Conservation (phyloP, 2,888 invertebrate genomes). For the Drosophila limbata region DNA sequence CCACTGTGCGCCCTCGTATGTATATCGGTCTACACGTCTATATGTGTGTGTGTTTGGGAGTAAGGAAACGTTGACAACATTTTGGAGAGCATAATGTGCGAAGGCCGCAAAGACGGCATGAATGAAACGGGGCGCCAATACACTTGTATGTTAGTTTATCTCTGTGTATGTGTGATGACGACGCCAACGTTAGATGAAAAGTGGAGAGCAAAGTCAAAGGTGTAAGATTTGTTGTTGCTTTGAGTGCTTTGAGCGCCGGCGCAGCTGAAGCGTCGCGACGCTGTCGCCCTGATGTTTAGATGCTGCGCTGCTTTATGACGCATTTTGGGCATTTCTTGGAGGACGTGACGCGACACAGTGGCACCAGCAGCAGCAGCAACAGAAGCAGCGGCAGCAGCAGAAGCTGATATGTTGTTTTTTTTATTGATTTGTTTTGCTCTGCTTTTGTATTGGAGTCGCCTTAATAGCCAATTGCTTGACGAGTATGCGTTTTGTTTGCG, state of each 20-base stretch:
- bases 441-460: conserved; percentile 35
- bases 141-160: conserved; percentile 6
- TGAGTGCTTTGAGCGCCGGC: conserved; percentile 50
- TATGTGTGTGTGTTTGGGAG: conserved; percentile 24
- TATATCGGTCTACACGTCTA: conserved; percentile 5
- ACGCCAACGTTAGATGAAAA: conserved; percentile 47
- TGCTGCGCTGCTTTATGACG: conserved; percentile 63
- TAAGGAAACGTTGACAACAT: conserved; percentile 33
- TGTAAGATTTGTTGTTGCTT: conserved; percentile 37
- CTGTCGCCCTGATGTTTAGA: conserved; percentile 24
- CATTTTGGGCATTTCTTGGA: conserved; percentile 57
- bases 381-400: background rate
- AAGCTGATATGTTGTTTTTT: conserved; percentile 20
- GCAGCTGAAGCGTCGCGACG: conserved; percentile 33
- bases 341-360: conserved; percentile 64
- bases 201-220: conserved; percentile 53
- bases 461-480: conserved; percentile 65
- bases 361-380: conserved; percentile 59
- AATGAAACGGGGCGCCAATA: conserved; percentile 63
- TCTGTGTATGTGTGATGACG: conserved; percentile 25
- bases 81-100: conserved; percentile 49
- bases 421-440: conserved; percentile 73
- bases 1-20: conserved; percentile 16
- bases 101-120: conserved; percentile 74
- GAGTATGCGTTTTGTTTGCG: conserved; percentile 47